Base-by-base conservation (phyloP, 2,797 vertebrate genomes). In the Leucoraja ocellata region DNA sequence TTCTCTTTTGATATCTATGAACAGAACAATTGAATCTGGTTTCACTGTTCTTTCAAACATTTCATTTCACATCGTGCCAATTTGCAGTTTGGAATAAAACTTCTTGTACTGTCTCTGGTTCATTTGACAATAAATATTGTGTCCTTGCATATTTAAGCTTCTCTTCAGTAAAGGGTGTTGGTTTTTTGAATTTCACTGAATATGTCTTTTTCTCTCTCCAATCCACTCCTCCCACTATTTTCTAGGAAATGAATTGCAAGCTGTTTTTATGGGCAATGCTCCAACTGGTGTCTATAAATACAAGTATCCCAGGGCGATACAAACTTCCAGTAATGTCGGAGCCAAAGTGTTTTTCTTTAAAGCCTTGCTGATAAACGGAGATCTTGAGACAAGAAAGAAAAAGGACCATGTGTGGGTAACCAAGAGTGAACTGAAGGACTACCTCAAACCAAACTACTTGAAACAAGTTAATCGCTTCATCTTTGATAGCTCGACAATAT, bases 291-390 rank as follows among this genome's bases (percentile, higher is more conserved):
- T 99, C 95, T 99, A 99, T 97, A 99, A 98, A 95, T 99, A 98
- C 96, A 98, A 97, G 96, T 97, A 98, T 94, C 99, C 99, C 93
- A 96, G 94, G 95, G 96, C 96, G 3, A 0, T 95, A 93, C 96
- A 95, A 94, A 97, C 96, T 0, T 97, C 98, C 94, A 95, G 94
- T 94, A 95, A 93, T 0, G 1, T 97, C 0, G 99, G 99, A 93
- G 96, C 95, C 93, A 99, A 98, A 96, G 96, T 99, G 11, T 99
- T 99, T 96, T 99, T 99, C 96, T 99, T 99, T 96, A 99, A 99
- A 97, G 99, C 99, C 18, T 61, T 98, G 21, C 96, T 99, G 78
- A 96, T 97, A 0, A 96, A 94, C 61, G 93, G 93, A 1, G 94
- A 94, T 28, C 94, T 96, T 36, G 77, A 94, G 46, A 71, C 94